Percentiles rank a stretch among this genome's conserved stretches.
These are phyloP conservation scores for Trachelus troglodyta DNA, from an alignment of 2,888 invertebrate species.

Conservation along the genomic window DNA sequence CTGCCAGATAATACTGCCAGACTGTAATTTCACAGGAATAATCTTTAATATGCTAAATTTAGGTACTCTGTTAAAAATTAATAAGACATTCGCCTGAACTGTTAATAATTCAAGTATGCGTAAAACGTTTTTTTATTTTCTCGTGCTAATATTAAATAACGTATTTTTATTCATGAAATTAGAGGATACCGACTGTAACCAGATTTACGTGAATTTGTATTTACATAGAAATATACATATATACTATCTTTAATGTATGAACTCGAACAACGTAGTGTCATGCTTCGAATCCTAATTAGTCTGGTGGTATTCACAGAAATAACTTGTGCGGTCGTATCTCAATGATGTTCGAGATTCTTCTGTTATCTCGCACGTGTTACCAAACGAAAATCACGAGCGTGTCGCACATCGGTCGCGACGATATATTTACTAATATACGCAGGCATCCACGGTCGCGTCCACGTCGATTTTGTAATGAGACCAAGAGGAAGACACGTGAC, in stretches of 20 bases:
- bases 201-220: neutral
- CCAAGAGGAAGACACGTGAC: neutral
- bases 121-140: neutral
- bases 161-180: neutral
- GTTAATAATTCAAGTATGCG: neutral
- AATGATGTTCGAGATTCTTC: neutral
- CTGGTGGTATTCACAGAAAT: neutral
- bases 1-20: neutral
- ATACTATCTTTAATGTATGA: neutral
- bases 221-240: neutral
- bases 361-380: neutral
- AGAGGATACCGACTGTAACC: neutral
- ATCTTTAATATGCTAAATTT: neutral
- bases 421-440: neutral
- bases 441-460: neutral
- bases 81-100: neutral
- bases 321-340: neutral
- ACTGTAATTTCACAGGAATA: neutral
- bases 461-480: neutral
- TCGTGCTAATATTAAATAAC: neutral
- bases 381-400: neutral
- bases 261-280: neutral
- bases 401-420: neutral
- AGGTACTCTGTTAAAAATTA: neutral
- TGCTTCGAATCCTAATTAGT: neutral